Conservation (phyloP, 2,888 invertebrate genomes). For the Nomada ruficornis region DNA sequence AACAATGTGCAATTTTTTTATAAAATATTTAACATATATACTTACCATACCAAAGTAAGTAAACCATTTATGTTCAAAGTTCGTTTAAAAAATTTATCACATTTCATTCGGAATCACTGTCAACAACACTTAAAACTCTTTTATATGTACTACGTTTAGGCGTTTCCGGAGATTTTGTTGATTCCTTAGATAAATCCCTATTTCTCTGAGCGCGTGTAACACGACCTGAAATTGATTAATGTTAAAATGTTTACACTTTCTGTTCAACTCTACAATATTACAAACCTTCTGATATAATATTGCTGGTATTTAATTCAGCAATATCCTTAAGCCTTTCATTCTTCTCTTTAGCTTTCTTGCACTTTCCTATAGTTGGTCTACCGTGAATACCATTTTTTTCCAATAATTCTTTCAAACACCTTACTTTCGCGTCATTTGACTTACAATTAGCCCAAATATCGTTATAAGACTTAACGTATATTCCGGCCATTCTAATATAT, state of each 20-base stretch:
- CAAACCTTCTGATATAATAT: constrained; percentile 78
- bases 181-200: constrained; percentile 43
- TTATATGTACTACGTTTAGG: constrained; percentile 61
- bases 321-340: constrained; percentile 72
- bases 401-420: constrained; percentile 73
- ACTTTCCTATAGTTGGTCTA: constrained; percentile 78
- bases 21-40: constrained; percentile 28
- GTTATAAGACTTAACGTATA: constrained; percentile 75
- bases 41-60: constrained; percentile 50
- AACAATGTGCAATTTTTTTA: neutral
- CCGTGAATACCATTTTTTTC: constrained; percentile 77
- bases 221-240: constrained; percentile 59
- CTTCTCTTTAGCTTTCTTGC: constrained; percentile 74
- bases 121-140: constrained; percentile 68
- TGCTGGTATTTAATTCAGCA: constrained; percentile 72
- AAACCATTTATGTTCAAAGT: constrained; percentile 44
- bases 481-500: constrained; percentile 76
- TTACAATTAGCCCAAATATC: constrained; percentile 76
- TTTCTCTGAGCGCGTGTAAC: constrained; percentile 67
- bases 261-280: neutral
- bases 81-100: constrained; percentile 7
- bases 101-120: constrained; percentile 70
- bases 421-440: constrained; percentile 71
- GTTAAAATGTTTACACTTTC: neutral
- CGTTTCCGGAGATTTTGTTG: constrained; percentile 25